Conservation (phyloP, 2,888 invertebrate species). For the Cecidostiba fungosa region DNA sequence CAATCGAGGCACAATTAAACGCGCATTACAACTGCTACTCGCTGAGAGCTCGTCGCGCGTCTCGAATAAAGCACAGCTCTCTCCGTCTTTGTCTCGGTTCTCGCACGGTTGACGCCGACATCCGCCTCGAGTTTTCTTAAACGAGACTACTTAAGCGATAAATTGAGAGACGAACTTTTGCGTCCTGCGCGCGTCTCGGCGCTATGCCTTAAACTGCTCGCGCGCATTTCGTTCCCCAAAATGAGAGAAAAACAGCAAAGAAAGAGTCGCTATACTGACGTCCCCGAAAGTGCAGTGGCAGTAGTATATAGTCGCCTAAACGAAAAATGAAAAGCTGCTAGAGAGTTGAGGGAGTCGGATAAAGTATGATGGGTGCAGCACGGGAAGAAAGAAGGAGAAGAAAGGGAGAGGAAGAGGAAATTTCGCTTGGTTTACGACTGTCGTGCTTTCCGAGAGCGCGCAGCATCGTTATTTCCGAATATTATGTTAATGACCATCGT, state of each 20-base stretch:
- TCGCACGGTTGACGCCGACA: slow-evolving; percentile 14
- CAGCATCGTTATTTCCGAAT: slow-evolving; percentile 53
- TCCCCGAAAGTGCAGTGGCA: slow-evolving; percentile 29
- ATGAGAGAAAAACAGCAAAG: slow-evolving; percentile 13
- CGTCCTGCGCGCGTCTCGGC: slow-evolving; percentile 17
- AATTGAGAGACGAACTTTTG: slow-evolving; percentile 70
- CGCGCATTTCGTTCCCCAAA: slow-evolving; percentile 41
- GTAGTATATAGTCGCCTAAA: slow-evolving; percentile 32
- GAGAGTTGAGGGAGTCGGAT: not conserved
- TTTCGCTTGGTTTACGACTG: slow-evolving; percentile 34
- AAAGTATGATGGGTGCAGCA: slow-evolving; percentile 11
- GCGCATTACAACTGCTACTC: not conserved
- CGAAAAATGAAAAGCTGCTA: slow-evolving; percentile 58
- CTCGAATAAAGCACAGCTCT: slow-evolving; percentile 31
- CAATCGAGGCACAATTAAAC: not conserved
- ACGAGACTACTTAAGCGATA: slow-evolving; percentile 75
- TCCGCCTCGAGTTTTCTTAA: slow-evolving; percentile 72
- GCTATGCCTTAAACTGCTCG: slow-evolving; percentile 21
- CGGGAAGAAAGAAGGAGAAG: not conserved
- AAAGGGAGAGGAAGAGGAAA: not conserved
- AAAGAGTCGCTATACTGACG: slow-evolving; percentile 26
- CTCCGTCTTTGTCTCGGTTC: not conserved
- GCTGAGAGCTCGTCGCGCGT: not conserved
- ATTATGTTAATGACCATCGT: slow-evolving; percentile 60
- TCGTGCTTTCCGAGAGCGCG: slow-evolving; percentile 13